These are phyloP conservation scores for Megaceryle torquata DNA, from an alignment of 2,113 vertebrate species.

Conservation along the genomic window DNA sequence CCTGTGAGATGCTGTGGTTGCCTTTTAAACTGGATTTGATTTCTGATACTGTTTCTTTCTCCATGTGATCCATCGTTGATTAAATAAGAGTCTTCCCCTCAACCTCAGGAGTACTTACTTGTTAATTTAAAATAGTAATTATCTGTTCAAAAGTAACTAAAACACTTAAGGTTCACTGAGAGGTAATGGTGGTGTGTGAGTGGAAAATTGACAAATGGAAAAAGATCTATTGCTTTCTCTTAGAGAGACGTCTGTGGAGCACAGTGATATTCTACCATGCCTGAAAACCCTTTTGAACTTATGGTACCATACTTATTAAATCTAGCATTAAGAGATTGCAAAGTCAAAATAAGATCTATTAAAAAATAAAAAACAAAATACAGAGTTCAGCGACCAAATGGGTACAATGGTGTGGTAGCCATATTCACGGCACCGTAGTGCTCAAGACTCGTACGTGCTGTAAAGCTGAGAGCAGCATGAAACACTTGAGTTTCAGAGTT, in stretches of 20 bases:
- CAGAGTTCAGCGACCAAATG: background rate
- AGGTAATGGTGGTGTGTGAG: background rate
- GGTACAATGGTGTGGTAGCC: background rate
- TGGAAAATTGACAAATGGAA: background rate
- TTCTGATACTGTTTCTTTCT: background rate
- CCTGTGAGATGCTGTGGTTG: background rate
- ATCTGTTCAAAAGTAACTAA: background rate
- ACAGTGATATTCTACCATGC: background rate
- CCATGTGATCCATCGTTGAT: background rate
- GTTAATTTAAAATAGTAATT: background rate
- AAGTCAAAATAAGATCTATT: background rate
- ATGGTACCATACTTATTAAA: background rate
- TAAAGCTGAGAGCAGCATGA: background rate
- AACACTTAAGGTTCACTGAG: background rate
- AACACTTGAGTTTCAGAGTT: background rate
- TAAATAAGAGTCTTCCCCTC: background rate
- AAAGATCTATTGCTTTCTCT: background rate
- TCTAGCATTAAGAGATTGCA: background rate
- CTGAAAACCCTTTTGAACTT: background rate
- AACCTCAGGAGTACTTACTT: background rate
- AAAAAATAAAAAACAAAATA: background rate
- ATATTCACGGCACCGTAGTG: rapidly evolving
- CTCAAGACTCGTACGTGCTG: background rate
- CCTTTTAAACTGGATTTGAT: background rate
- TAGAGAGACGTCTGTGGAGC: background rate